These are phyloP conservation scores for Dasypogon diadema DNA, from an alignment of 2,888 invertebrate species.

Conservation along the genomic window DNA sequence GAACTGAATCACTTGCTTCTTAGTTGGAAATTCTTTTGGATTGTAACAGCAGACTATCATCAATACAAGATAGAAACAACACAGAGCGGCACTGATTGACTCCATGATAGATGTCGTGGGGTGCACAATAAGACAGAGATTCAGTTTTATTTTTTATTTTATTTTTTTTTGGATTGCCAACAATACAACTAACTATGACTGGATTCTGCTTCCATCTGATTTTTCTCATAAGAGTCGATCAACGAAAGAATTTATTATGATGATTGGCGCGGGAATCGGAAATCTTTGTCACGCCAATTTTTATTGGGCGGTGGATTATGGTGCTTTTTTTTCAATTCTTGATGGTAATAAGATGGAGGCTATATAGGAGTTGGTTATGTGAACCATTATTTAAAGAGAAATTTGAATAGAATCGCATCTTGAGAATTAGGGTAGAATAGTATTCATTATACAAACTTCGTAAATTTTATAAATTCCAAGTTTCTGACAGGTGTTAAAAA, in stretches of 20 bases:
- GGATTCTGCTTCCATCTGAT: slow-evolving; percentile 18
- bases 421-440: too few relatives aligned
- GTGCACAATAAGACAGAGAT: slow-evolving; percentile 12
- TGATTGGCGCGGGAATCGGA: slow-evolving; percentile 49
- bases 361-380: too few relatives aligned
- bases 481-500: too few relatives aligned
- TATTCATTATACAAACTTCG: too few relatives aligned
- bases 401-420: too few relatives aligned
- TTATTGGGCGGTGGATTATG: too few relatives aligned
- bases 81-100: too few relatives aligned
- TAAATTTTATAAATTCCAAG: too few relatives aligned
- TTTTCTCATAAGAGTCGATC: slow-evolving; percentile 24
- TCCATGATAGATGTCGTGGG: slow-evolving; percentile 42
- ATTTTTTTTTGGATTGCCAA: background rate
- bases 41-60: background rate
- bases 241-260: slow-evolving; percentile 3
- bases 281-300: too few relatives aligned
- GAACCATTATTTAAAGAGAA: too few relatives aligned
- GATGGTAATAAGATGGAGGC: too few relatives aligned
- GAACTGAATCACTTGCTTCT: background rate
- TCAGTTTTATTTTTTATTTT: background rate
- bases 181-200: background rate
- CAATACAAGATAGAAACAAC: background rate
- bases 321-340: too few relatives aligned
- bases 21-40: background rate